A percentile compares a stretch with the other conserved stretches of the same genome.
Evolutionary conservation across 2,113 vertebrate species (phyloP).

Genomic region (Pongo pygmaeus): DNA sequence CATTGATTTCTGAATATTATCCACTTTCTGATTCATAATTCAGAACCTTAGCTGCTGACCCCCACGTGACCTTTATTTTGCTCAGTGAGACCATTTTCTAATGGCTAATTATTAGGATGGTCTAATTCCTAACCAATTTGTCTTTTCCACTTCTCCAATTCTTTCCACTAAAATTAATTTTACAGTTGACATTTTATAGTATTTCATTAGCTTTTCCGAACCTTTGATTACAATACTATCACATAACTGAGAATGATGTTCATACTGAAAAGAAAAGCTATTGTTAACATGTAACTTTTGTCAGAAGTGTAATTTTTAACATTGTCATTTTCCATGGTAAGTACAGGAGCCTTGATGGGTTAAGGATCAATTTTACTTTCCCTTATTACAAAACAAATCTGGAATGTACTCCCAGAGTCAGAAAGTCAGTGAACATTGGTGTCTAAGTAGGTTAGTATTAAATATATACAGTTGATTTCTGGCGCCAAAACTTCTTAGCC

Average conservation of each 20-base stretch:
- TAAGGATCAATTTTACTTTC: neutral
- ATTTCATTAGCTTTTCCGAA: slow-evolving; percentile 29
- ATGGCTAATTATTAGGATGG: slow-evolving; percentile 10
- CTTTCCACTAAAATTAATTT: slow-evolving; percentile 60
- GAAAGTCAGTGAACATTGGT: neutral
- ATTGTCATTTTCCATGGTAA: slow-evolving; percentile 7
- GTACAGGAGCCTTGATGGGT: neutral
- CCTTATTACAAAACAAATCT: neutral
- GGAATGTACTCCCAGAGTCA: neutral
- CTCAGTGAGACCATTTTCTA: neutral
- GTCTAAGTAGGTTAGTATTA: neutral
- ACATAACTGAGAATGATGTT: neutral
- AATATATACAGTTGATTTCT: neutral
- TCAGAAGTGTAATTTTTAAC: slow-evolving; percentile 20
- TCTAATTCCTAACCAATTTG: neutral
- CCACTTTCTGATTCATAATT: neutral
- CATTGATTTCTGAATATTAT: neutral
- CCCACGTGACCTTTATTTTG: neutral
- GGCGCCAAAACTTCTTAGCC: neutral
- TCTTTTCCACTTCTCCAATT: slow-evolving; percentile 28
- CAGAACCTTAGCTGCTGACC: neutral
- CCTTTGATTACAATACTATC: slow-evolving; percentile 32
- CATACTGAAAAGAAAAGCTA: slow-evolving; percentile 2
- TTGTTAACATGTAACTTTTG: neutral
- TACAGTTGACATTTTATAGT: slow-evolving; percentile 51